Conservation (phyloP, 2,888 invertebrate species). For the Sphinx pinastri region DNA sequence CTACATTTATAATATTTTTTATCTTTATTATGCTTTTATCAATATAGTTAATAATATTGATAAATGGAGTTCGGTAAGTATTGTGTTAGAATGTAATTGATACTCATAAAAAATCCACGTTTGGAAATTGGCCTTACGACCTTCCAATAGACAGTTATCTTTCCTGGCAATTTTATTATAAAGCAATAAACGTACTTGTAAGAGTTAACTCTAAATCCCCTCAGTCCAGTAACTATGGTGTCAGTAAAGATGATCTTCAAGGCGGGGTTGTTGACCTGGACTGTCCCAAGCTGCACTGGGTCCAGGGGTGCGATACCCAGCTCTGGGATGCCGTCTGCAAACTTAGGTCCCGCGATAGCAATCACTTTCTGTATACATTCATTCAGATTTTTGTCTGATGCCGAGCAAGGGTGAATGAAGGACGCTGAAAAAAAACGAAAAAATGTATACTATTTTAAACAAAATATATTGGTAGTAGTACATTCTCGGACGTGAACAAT, state of each 20-base stretch:
- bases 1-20: no score
- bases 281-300: slow-evolving; percentile 74
- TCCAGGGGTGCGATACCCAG: slow-evolving; percentile 77
- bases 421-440: slow-evolving; percentile 60
- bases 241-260: slow-evolving; percentile 74
- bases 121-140: no score
- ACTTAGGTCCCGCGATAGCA: slow-evolving; percentile 55
- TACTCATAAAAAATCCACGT: no score
- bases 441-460: no score
- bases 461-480: neutral
- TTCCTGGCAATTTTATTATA: neutral
- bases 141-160: no score
- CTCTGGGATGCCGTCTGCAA: slow-evolving; percentile 75
- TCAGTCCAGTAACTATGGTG: slow-evolving; percentile 74
- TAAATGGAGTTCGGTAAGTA: no score
- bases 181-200: slow-evolving; percentile 63
- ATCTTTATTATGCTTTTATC: no score
- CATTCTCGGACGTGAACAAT: neutral
- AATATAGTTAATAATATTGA: no score
- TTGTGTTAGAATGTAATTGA: no score
- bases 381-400: slow-evolving; percentile 70
- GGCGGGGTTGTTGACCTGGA: slow-evolving; percentile 72
- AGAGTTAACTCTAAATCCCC: slow-evolving; percentile 64
- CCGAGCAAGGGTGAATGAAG: slow-evolving; percentile 75
- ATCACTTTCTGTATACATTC: slow-evolving; percentile 68